Base-by-base conservation (phyloP, 2,888 invertebrate species). In the Andrena minutula region DNA sequence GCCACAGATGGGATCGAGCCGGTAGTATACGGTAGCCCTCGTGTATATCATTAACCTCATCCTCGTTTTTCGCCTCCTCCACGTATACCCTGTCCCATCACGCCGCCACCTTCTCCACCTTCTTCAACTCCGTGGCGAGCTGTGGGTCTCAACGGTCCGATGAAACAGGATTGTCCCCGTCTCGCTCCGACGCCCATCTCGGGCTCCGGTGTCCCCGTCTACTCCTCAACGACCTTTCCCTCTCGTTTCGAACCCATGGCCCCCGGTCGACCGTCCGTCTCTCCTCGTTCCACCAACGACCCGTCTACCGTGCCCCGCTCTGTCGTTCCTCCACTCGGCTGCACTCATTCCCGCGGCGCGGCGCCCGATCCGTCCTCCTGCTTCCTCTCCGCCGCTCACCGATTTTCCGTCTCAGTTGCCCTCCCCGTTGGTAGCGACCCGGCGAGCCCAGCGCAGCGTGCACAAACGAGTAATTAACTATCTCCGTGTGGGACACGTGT, bases 381-480 rank as follows among this genome's bases (percentile, higher is more conserved):
- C 41, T 41, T 41, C 73, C 12, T 56, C 61, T 30, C 8, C 30
- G 75, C 69, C 76, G 73, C 75, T 83, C 86, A 56, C 76, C 80
- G 80, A 88, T 83, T 88, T 84, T 85, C 86, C 80, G 64, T 86
- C 87, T 85, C 85, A 58, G 65, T 85, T 82, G 82, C 75, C 71
- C 88, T 76, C 84, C 77, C 79, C 51, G 68, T 83, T 78, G 83
- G 76, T 68, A 76, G 73, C 83, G 58, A 56, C 26, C 26, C 32
- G 64, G 58, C 28, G 26, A 53, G 69, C 10, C 49, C 88, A 86
- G 82, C 78, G 89, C 89, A 88, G 88, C 89, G 89, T 89, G 91
- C 92, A 90, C 93, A 93, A 93, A 93, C 93, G 93, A 93, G 93
- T 93, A 93, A 93, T 93, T 93, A 93, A 93, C 93, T 92, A 92